Conservation (phyloP, 2,888 invertebrate species). For the Thymelicus acteon region DNA sequence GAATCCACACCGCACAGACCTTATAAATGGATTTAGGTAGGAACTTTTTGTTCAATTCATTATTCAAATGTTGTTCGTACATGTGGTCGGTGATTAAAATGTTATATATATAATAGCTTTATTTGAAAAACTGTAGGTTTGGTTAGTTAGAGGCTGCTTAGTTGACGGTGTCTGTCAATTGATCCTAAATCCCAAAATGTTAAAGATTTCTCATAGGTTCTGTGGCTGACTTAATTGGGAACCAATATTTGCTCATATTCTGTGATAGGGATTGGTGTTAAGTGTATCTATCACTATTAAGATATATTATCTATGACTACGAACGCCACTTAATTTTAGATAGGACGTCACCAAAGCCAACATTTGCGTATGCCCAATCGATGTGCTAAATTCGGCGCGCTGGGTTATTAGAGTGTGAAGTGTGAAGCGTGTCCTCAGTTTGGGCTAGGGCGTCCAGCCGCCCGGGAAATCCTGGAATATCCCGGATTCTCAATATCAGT, state of each 20-base stretch:
- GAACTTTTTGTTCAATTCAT: background rate
- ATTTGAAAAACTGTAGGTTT: background rate
- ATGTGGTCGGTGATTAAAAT: too few species aligned
- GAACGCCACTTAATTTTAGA: background rate
- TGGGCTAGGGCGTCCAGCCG: slow-evolving; percentile 65
- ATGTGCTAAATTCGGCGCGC: slow-evolving; percentile 17
- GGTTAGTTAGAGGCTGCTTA: background rate
- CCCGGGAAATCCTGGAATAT: too few species aligned
- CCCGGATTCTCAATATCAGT: too few species aligned
- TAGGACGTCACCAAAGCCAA: background rate
- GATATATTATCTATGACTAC: background rate
- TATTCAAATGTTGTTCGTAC: too few species aligned
- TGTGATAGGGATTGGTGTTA: too few species aligned
- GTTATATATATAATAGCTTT: background rate
- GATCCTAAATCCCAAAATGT: too few species aligned
- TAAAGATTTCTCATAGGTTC: too few species aligned
- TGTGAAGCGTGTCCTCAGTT: slow-evolving; percentile 78
- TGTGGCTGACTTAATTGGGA: too few species aligned
- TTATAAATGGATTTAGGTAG: background rate
- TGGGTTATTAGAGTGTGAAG: slow-evolving; percentile 15
- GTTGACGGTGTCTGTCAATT: too few species aligned
- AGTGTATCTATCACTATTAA: too few species aligned
- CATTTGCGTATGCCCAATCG: slow-evolving; percentile 16
- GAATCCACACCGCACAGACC: background rate
- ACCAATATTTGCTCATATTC: too few species aligned